Conservation (phyloP, 1,140 invertebrate genomes). For the Helicoverpa zea region DNA sequence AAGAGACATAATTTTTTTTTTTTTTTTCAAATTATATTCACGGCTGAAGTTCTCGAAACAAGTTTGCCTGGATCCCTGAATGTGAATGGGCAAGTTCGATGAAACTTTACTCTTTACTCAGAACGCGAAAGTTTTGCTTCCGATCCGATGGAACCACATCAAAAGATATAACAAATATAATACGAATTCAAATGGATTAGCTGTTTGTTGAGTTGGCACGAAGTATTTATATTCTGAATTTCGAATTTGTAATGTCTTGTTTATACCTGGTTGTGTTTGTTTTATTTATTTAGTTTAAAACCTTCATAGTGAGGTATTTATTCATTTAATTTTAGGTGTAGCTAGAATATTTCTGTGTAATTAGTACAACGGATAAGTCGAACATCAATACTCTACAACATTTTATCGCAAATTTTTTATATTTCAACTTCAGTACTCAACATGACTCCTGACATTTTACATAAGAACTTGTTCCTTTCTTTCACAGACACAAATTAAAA, state of each 20-base stretch:
- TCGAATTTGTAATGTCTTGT: conserved; percentile 13
- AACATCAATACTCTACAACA: no score
- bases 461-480: no score
- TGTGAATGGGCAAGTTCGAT: conserved; percentile 56
- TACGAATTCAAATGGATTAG: conserved; percentile 43
- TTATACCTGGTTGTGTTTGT: conserved; percentile 8
- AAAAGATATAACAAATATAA: conserved; percentile 47
- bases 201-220: conserved; percentile 40
- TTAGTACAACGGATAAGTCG: no score
- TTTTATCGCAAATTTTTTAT: no score
- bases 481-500: no score
- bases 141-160: conserved; percentile 53
- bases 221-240: conserved; percentile 25
- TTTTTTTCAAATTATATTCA: conserved; percentile 57
- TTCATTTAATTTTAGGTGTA: no score
- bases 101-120: conserved; percentile 52
- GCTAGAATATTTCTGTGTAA: no score
- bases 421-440: no score
- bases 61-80: conserved; percentile 46
- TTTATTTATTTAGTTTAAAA: neutral
- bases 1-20: conserved; percentile 18
- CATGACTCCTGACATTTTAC: no score
- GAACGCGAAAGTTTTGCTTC: conserved; percentile 46
- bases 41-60: conserved; percentile 45
- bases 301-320: no score